These are phyloP conservation scores for Acipenser transmontanus DNA, from an alignment of 2,797 vertebrate genomes.

Conservation along the genomic window DNA sequence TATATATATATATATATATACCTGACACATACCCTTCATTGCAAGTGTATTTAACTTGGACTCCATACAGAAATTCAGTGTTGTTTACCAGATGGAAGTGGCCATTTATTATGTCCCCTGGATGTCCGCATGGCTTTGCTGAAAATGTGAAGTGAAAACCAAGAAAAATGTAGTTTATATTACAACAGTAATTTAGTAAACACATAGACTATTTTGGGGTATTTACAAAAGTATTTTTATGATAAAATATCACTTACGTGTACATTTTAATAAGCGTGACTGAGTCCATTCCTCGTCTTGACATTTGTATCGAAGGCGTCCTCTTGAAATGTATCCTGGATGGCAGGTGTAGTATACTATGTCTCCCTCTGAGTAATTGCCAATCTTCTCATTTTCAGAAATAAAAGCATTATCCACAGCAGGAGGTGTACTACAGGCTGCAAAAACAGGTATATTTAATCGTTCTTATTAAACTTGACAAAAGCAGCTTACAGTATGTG, in stretches of 20 bases:
- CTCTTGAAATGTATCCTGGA: constrained; percentile 33
- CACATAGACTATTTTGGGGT: background rate
- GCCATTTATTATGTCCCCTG: constrained; percentile 44
- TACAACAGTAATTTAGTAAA: background rate
- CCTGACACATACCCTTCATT: constrained; percentile 39
- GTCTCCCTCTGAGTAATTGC: constrained; percentile 28
- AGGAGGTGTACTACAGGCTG: constrained; percentile 25
- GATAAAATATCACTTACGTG: constrained; percentile 27
- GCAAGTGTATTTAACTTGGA: constrained; percentile 46
- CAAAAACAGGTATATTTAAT: background rate
- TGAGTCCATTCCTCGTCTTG: background rate
- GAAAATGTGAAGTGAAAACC: background rate
- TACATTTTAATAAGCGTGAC: background rate
- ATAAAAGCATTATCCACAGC: constrained; percentile 26
- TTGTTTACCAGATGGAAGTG: constrained; percentile 29
- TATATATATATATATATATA: too few relatives aligned
- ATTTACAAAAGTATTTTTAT: background rate
- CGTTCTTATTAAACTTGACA: too few relatives aligned
- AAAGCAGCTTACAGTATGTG: too few relatives aligned
- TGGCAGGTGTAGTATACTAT: constrained; percentile 33
- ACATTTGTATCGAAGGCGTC: constrained; percentile 32
- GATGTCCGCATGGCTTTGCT: constrained; percentile 48
- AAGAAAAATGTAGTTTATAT: background rate
- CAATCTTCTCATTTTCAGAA: constrained; percentile 14
- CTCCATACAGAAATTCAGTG: constrained; percentile 40